Conservation (phyloP, 2,888 invertebrate species). For the Copidosoma aretas region DNA sequence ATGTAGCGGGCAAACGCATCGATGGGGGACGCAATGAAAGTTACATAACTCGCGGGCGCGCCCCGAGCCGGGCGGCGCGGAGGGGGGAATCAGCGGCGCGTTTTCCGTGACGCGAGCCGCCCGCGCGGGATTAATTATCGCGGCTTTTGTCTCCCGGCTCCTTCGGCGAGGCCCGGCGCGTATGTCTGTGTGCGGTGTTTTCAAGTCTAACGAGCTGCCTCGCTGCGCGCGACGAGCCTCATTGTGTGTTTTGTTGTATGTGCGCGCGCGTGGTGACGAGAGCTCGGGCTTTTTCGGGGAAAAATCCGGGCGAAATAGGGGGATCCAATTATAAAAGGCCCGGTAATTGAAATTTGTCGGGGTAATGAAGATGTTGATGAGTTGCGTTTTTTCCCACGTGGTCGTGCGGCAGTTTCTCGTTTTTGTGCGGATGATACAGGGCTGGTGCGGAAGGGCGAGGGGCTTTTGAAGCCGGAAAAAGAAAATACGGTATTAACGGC, state of each 20-base stretch:
- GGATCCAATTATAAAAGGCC: neutral
- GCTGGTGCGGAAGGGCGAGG: too few species aligned
- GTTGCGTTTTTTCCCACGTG: too few species aligned
- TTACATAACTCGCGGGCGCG: conserved; percentile 50
- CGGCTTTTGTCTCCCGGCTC: conserved; percentile 44
- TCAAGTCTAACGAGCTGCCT: neutral
- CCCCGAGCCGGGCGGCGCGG: neutral
- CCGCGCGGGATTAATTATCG: conserved; percentile 53
- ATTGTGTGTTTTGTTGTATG: too few species aligned
- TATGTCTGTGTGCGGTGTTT: neutral
- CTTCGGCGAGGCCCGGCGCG: conserved; percentile 13
- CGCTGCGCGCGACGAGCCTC: neutral
- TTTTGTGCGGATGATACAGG: too few species aligned
- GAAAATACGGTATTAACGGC: too few species aligned
- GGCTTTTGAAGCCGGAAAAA: too few species aligned
- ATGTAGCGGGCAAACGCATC: conserved; percentile 51
- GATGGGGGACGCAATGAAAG: conserved; percentile 57
- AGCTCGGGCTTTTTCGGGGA: neutral
- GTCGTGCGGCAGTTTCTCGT: too few species aligned
- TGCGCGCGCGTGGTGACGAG: neutral
- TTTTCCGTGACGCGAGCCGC: conserved; percentile 49
- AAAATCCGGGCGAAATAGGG: neutral
- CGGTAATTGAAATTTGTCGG: neutral
- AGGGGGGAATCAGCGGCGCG: conserved; percentile 30
- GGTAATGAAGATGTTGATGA: neutral